Evolutionary conservation across 30 jellyfish, hydroid and myxozoan genomes (phyloP), one percentile per base, ranked within the genome.

Genomic region (Aurelia aurita): DNA sequence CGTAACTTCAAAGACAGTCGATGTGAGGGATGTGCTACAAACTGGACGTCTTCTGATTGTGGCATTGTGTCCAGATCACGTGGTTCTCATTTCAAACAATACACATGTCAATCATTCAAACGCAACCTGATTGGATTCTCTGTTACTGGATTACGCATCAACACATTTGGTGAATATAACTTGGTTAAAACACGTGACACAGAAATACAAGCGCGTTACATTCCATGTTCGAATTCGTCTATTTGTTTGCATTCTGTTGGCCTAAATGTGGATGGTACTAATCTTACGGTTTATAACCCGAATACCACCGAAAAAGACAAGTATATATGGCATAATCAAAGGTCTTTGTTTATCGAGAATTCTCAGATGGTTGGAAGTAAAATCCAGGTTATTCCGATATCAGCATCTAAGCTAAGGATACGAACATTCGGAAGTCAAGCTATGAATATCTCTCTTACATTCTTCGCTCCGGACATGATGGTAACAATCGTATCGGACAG

Each of bases 191-290:
- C 84, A n/a, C 45, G 12, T 26, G 91, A 34, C 10, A 12, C 70
- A 19, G 65, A 18, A 55, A 4, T 81, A 44, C 91, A 81, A 59
- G 91, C 77, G 22, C 63, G 91, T 9, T 81, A 26, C 26, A 31
- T 81, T 9, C 77, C 84, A 10, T 81, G 91, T 68, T 49, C 53
- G 22, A 70, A 49, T 54, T 43, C 73, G 1, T 57, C 91, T 23
- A 21, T 81, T 57, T 81, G 91, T 51, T 73, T 81, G 11, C 91
- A 81, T 70, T 77, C 85, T 13, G 75, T 81, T 14, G 91, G 91
- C 18, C 29, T 81, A 11, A 54, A 34, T 18, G 67, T 67, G 21
- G 84, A 57, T 8, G 19, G 70, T n/a, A 67, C 62, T 18, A 81
- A 67, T 39, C 63, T 81, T 12, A 81, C 91, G 29, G 58, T 81